A percentile compares a stretch with the other conserved stretches of the same genome.
phyloP scores from a whole-genome alignment of 64 coral and sea anemone species.

The Montipora cactus region DNA sequence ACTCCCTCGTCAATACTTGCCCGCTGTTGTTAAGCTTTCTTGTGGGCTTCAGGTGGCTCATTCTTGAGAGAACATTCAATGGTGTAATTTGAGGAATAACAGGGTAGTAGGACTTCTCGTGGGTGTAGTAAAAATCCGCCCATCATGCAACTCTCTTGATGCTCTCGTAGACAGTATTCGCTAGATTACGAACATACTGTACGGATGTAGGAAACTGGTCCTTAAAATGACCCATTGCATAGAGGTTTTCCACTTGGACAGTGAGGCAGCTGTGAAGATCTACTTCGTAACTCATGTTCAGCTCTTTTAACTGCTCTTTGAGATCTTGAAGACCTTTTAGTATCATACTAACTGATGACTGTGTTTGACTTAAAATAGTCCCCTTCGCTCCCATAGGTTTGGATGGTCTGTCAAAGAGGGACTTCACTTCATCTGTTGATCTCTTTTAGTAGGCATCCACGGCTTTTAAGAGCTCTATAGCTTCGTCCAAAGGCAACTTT shows the following conservation, averaged over 20 bases:
- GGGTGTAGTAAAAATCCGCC: constrained; percentile 35
- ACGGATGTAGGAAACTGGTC: constrained; percentile 50
- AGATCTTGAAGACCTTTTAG: constrained; percentile 41
- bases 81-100: constrained; percentile 27
- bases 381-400: constrained; percentile 35
- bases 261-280: constrained; percentile 57
- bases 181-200: constrained; percentile 26
- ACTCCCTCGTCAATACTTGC: constrained; percentile 22
- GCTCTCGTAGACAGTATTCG: constrained; percentile 47
- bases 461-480: not conserved
- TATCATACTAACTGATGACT: constrained; percentile 45
- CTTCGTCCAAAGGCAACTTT: not conserved
- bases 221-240: constrained; percentile 53
- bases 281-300: constrained; percentile 40
- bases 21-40: constrained; percentile 38
- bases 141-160: constrained; percentile 40
- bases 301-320: constrained; percentile 22
- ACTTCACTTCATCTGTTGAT: constrained; percentile 3
- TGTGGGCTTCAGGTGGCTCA: constrained; percentile 19
- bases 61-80: constrained; percentile 25
- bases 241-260: constrained; percentile 43
- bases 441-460: not conserved
- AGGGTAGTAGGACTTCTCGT: constrained; percentile 54
- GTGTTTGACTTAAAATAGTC: constrained; percentile 49
- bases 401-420: constrained; percentile 17